Evolutionary conservation across 2,888 invertebrate species (phyloP).

Genomic region (Parnassius mnemosyne): DNA sequence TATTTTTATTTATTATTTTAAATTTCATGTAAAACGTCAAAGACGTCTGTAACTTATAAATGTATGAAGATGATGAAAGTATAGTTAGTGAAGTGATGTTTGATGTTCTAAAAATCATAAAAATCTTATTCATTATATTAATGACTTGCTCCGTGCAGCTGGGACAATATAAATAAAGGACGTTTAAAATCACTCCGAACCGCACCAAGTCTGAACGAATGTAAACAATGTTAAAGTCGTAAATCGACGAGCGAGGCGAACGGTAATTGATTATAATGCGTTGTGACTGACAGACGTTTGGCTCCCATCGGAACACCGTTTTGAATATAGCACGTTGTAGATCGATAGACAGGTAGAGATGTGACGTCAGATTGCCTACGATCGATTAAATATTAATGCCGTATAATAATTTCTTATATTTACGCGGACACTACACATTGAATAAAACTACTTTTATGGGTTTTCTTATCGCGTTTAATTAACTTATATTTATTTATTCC

Average conservation of each 20-base stretch:
- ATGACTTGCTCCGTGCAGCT: neutral
- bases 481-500: too few relatives aligned
- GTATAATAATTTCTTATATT: too few relatives aligned
- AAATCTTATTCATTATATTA: neutral
- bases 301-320: constrained; percentile 30
- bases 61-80: neutral
- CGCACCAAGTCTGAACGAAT: constrained; percentile 3
- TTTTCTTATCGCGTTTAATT: too few relatives aligned
- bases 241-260: constrained; percentile 27
- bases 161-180: neutral
- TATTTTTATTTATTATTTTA: too few relatives aligned
- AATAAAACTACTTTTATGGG: too few relatives aligned
- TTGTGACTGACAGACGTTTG: constrained; percentile 36
- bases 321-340: neutral
- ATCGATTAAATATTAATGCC: too few relatives aligned
- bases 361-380: neutral
- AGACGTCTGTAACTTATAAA: too few relatives aligned
- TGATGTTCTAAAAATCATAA: constrained; percentile 9
- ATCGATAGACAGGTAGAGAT: neutral
- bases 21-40: too few relatives aligned
- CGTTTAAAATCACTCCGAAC: constrained; percentile 6
- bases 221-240: constrained; percentile 23
- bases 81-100: constrained; percentile 4
- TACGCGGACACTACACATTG: too few relatives aligned
- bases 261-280: constrained; percentile 34